phyloP scores from a whole-genome alignment of 2,888 invertebrate genomes.

The Tuta absoluta region DNA sequence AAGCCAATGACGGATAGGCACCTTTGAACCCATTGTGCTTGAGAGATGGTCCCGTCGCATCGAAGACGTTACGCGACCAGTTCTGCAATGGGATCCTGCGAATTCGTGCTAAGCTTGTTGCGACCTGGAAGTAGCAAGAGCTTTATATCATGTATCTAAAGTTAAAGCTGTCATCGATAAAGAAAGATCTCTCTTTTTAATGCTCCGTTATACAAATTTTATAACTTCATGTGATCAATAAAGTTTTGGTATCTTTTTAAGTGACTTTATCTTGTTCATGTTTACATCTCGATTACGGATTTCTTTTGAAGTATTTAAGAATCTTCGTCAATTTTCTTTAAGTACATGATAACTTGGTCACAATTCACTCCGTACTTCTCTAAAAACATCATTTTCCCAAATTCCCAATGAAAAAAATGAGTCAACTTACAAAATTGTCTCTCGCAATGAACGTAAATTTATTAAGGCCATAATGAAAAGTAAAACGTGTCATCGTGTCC shows the following conservation, averaged over 20 bases:
- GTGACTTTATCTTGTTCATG: not conserved
- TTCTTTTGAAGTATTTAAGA: not conserved
- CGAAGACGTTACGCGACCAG: not conserved
- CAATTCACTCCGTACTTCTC: not conserved
- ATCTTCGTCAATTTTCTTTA: not conserved
- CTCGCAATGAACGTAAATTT: slow-evolving; percentile 24
- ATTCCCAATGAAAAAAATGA: not conserved
- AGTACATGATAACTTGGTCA: not conserved
- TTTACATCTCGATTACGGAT: not conserved
- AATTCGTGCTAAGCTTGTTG: slow-evolving; percentile 11
- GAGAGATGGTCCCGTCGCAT: slow-evolving; percentile 16
- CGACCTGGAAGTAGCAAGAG: too few relatives aligned
- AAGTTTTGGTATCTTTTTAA: not conserved
- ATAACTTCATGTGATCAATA: not conserved
- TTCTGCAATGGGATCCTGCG: slow-evolving; percentile 19
- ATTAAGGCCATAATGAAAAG: slow-evolving; percentile 25
- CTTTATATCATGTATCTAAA: slow-evolving; percentile 8
- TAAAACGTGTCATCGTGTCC: slow-evolving; percentile 29
- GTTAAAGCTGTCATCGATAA: slow-evolving; percentile 17
- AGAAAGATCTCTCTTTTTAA: not conserved
- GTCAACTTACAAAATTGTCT: not conserved
- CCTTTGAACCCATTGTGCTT: slow-evolving; percentile 69
- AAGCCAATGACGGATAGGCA: slow-evolving; percentile 77
- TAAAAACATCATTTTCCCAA: too few relatives aligned
- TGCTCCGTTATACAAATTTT: not conserved